Evolutionary conservation across 2,113 vertebrate genomes (phyloP).

Genomic region (Myotis lucifugus): DNA sequence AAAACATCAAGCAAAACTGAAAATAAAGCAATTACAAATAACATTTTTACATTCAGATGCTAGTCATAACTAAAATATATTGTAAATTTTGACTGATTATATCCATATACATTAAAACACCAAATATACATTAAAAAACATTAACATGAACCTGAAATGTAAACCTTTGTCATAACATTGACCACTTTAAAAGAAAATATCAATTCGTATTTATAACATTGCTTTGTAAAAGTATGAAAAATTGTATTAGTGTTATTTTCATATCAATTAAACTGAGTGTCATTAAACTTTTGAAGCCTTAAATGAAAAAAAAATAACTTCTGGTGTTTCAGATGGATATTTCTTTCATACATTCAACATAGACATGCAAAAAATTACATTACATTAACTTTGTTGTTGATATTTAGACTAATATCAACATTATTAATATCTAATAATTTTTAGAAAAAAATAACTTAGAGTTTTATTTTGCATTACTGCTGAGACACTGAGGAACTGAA

Average conservation of each 20-base stretch:
- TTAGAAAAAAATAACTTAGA: background rate
- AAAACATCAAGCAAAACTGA: background rate
- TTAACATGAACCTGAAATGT: background rate
- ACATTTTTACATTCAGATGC: background rate
- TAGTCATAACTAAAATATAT: background rate
- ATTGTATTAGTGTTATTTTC: background rate
- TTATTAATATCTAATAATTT: too few species aligned
- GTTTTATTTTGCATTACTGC: background rate
- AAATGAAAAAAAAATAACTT: background rate
- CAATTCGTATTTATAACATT: background rate
- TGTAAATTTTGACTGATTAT: background rate
- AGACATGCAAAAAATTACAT: background rate
- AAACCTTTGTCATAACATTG: background rate
- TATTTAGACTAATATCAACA: background rate
- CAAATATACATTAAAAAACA: background rate
- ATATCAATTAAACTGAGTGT: background rate
- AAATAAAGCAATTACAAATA: background rate
- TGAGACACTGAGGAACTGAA: background rate
- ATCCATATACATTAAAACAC: background rate
- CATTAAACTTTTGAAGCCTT: background rate
- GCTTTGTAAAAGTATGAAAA: background rate
- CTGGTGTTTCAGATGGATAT: background rate
- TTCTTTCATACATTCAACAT: background rate
- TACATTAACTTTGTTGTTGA: background rate
- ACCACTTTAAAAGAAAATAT: background rate